Base-by-base conservation (phyloP, 2,113 vertebrate species). In the Ondatra zibethicus region DNA sequence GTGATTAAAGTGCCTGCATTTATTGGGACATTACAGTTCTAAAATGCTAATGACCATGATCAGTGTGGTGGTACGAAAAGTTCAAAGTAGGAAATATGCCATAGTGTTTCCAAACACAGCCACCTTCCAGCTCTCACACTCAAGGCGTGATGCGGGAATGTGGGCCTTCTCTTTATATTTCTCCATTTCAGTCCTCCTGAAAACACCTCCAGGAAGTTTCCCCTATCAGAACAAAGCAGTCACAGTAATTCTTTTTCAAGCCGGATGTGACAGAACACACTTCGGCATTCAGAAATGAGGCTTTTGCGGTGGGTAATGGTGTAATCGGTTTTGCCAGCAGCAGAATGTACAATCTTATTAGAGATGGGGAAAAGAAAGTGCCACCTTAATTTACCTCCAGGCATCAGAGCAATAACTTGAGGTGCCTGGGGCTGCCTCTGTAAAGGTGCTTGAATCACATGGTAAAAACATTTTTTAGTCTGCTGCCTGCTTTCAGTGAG, bases 311-410 rank as follows among this genome's bases (percentile, higher is more conserved):
- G 96, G 33, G 45, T 92, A 96, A 63, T 95, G 36, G 42, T 94
- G 78, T 96, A 92, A 90, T 97, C 1, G 78, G 90, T 92, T 98
- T 98, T 98, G 65, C 96, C 95, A 17, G 21, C 94, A 93, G 96
- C 77, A 92, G 42, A 75, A 81, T 91, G 73, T 85, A 72, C 55
- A 29, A 78, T 98, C 92, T 92, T 94, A 86, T 94, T 95, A 97
- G 78, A 91, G 76, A 90, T 66, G 70, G 88, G 70, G 68, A 93
- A 76, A 91, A 95, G 76, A 77, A 96, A 97, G 89, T 33, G 96
- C 97, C 91, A 70, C 93, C 97, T 92, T 98, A 84, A 98, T 98
- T 98, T 98, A 93, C 96, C 94, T 95, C 81, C 81, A 87, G 94
- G 95, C 96, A 66, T 23, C 91, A 96, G 89, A 98, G 91, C 91